Evolutionary conservation across 2,797 vertebrate genomes (phyloP).

Genomic region (Phrynocephalus guinanensis): DNA sequence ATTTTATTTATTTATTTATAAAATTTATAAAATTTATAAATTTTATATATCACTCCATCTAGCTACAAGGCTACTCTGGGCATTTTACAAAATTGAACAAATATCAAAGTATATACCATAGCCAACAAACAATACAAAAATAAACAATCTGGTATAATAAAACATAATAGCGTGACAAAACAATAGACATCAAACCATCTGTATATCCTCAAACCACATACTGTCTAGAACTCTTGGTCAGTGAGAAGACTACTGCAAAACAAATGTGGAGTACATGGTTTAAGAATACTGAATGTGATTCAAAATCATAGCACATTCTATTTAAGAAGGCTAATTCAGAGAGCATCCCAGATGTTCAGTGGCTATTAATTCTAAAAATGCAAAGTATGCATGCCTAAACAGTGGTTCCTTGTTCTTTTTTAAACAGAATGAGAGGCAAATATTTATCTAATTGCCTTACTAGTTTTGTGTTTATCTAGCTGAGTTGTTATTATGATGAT

Average conservation of each 20-base stretch:
- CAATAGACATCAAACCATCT: no score
- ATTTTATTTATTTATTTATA: background rate
- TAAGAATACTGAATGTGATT: background rate
- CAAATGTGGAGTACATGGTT: background rate
- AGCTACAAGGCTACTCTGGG: no score
- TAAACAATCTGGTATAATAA: no score
- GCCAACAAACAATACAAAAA: no score
- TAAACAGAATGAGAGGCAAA: background rate
- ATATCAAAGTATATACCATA: no score
- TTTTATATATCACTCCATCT: no score
- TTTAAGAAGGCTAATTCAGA: slow-evolving; percentile 4
- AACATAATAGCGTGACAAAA: no score
- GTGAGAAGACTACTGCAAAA: background rate
- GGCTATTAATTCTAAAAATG: slow-evolving; percentile 35
- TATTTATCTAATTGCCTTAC: no score
- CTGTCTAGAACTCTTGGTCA: background rate
- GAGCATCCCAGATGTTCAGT: background rate
- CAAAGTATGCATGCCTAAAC: background rate
- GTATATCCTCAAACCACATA: background rate
- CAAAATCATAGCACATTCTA: background rate
- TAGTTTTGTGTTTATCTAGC: no score
- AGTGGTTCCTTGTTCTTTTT: background rate
- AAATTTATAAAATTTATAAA: background rate
- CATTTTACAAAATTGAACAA: no score
- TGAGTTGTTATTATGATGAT: no score